Percentiles rank a stretch among this genome's conserved stretches.
These are phyloP conservation scores for Sporophila hypoxantha DNA, from an alignment of 2,113 vertebrate species.

Conservation along the genomic window DNA sequence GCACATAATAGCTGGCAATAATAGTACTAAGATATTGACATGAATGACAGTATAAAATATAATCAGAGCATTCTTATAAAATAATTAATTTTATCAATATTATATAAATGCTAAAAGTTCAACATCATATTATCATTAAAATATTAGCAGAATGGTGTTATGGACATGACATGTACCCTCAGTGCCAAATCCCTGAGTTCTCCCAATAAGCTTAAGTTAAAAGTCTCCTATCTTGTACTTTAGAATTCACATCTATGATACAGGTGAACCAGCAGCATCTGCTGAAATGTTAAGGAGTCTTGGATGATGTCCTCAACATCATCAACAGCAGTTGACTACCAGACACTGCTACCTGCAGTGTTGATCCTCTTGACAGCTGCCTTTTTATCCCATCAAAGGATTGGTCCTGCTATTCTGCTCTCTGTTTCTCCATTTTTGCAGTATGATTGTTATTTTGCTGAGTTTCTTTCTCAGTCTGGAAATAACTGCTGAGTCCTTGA, in stretches of 20 bases:
- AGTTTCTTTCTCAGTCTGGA: not conserved
- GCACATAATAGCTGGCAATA: not conserved
- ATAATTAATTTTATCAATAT: not conserved
- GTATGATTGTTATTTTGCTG: not conserved
- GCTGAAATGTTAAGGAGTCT: not conserved
- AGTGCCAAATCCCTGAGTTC: not conserved
- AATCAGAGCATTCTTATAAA: not conserved
- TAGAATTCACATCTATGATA: not conserved
- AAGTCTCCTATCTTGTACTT: not conserved
- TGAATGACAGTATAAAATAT: not conserved
- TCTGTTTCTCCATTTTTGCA: not conserved
- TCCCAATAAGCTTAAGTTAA: not conserved
- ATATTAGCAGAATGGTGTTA: not conserved
- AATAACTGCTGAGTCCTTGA: not conserved
- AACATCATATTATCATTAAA: not conserved
- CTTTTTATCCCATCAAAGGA: not conserved
- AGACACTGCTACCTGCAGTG: not conserved
- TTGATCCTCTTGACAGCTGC: not conserved
- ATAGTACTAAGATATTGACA: not conserved
- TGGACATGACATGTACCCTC: fast-evolving
- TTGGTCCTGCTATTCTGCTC: not conserved
- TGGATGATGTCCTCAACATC: not conserved
- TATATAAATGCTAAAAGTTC: not conserved
- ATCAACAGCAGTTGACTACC: not conserved
- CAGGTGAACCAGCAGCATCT: not conserved